These are phyloP conservation scores for Tachycineta bicolor DNA, from an alignment of 2,113 vertebrate genomes.

Conservation along the genomic window DNA sequence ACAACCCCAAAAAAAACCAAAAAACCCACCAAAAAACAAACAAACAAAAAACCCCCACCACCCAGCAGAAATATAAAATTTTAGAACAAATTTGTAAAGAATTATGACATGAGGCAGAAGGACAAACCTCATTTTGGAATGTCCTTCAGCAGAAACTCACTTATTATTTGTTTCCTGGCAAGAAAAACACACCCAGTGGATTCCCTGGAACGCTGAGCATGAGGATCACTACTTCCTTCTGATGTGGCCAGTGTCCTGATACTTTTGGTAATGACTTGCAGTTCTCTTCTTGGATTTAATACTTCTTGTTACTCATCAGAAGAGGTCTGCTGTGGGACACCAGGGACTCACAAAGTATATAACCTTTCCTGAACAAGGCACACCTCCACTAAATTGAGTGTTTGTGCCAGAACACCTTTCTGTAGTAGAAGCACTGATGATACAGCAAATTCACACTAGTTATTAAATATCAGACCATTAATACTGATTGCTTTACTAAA, in stretches of 20 bases:
- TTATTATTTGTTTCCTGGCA: background rate
- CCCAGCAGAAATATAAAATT: background rate
- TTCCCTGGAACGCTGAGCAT: fast-evolving
- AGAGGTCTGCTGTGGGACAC: background rate
- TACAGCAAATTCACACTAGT: background rate
- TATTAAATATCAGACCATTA: background rate
- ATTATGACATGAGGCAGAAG: background rate
- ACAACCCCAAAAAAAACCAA: no score
- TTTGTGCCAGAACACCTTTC: background rate
- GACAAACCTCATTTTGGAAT: background rate
- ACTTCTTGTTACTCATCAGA: background rate
- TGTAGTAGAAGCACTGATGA: background rate
- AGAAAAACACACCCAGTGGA: background rate
- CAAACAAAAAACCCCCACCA: no score
- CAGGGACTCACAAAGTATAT: background rate
- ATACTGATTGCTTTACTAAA: background rate
- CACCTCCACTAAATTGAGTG: background rate
- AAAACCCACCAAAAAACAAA: no score
- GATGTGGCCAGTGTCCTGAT: background rate
- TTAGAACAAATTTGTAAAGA: background rate
- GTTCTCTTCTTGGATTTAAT: background rate
- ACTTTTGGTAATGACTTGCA: background rate
- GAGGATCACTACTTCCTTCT: background rate
- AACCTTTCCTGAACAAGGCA: background rate
- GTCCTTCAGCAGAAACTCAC: background rate